A percentile compares a stretch with the other conserved stretches of the same genome.
Evolutionary conservation across 2,888 invertebrate genomes (phyloP).

Genomic region (Pyrochroa serraticornis): DNA sequence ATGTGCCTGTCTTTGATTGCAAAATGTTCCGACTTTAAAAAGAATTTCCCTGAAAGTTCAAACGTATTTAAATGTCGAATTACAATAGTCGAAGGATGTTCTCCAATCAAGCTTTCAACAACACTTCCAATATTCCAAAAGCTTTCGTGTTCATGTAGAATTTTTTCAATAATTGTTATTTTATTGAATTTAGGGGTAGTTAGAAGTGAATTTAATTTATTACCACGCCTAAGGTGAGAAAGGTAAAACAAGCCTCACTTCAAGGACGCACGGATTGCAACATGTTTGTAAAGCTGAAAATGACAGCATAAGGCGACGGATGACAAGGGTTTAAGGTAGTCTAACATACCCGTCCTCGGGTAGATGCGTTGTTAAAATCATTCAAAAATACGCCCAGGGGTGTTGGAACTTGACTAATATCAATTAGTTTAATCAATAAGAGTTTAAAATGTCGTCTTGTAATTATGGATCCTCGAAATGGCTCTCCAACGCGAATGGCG

Average conservation of each 20-base stretch:
- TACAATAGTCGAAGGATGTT: slow-evolving; percentile 15
- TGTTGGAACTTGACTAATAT: not conserved
- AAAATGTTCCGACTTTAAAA: slow-evolving; percentile 11
- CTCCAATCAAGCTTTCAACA: slow-evolving; percentile 16
- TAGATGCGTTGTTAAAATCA: slow-evolving; percentile 14
- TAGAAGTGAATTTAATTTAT: slow-evolving; percentile 3
- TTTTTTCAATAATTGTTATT: slow-evolving; percentile 13
- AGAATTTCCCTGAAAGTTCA: slow-evolving; percentile 21
- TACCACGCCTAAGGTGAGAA: not conserved
- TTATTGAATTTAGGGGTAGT: slow-evolving; percentile 1
- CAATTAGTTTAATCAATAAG: not conserved
- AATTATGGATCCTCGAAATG: slow-evolving; percentile 8
- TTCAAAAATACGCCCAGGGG: slow-evolving; percentile 9
- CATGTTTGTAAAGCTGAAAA: slow-evolving; percentile 20
- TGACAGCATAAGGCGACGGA: slow-evolving; percentile 27
- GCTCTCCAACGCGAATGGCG: slow-evolving; percentile 28
- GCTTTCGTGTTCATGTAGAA: slow-evolving; percentile 1
- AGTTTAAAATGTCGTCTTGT: slow-evolving; percentile 3
- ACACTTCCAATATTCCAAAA: slow-evolving; percentile 5
- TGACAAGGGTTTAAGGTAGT: slow-evolving; percentile 26
- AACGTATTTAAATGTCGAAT: slow-evolving; percentile 23
- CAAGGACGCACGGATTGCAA: not conserved
- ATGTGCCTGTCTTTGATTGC: slow-evolving; percentile 15
- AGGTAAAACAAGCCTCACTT: slow-evolving; percentile 12
- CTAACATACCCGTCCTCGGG: slow-evolving; percentile 11